A percentile compares a stretch with the other conserved stretches of the same genome.
Evolutionary conservation across 1,140 invertebrate genomes (phyloP).

Genomic region (Euwallacea similis): DNA sequence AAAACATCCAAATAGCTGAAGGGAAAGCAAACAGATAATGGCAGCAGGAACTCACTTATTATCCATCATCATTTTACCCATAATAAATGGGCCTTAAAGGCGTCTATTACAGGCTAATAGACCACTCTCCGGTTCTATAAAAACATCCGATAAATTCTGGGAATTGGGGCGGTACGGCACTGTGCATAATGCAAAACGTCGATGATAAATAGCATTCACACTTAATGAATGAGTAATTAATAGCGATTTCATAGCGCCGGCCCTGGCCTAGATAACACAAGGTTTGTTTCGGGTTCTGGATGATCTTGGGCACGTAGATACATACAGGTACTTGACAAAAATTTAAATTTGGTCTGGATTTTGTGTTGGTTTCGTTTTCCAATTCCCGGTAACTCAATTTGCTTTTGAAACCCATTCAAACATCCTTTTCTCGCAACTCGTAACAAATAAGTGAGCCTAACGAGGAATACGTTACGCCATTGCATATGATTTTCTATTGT

Average conservation of each 20-base stretch:
- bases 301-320: not conserved
- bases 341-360: not conserved
- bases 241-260: too few species aligned
- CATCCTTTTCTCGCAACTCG: not conserved
- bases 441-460: not conserved
- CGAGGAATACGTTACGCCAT: not conserved
- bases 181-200: not conserved
- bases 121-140: not conserved
- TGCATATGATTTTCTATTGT: constrained; percentile 5
- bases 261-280: too few species aligned
- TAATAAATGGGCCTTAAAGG: not conserved
- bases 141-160: not conserved
- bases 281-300: too few species aligned
- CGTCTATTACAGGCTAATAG: not conserved
- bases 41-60: not conserved
- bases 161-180: constrained; percentile 12
- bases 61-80: not conserved
- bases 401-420: too few species aligned
- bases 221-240: too few species aligned
- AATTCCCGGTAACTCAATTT: too few species aligned
- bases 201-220: not conserved
- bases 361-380: not conserved
- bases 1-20: not conserved
- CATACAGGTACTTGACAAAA: not conserved
- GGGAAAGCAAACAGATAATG: constrained; percentile 1